Evolutionary conservation across 2,113 vertebrate species (phyloP), one percentile per base, ranked within the genome.

Genomic region (Azemiops feae): DNA sequence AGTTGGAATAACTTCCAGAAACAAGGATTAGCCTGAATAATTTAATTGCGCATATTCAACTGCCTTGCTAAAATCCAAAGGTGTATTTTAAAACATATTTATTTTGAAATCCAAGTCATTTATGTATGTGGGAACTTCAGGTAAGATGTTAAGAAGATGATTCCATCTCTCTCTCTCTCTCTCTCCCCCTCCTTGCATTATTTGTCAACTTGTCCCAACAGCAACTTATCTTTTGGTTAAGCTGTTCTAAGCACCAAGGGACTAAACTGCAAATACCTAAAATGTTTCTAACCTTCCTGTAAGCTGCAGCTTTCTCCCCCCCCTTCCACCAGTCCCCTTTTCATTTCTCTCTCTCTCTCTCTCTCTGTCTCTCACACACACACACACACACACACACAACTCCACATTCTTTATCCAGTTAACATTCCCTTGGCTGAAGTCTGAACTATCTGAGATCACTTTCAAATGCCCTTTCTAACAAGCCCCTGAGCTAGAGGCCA

Each of bases 381-480:
- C 45, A 47, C 45, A 47, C 45, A 47, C 47, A 47, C 50, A 57
- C 22, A 47, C 91, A 91, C 91, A 88, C 34, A 20, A 16, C 90
- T 30, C 88, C 57, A 55, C 0, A 1, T 91, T 96, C 93, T 95
- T 95, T 95, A 97, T 97, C 97, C 97, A 94, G 96, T 95, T 95
- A 96, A 96, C 96, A 95, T 96, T 94, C 97, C 95, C 94, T 94
- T 92, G 92, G 94, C 96, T 97, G 97, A 97, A 96, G 96, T 95
- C 96, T 97, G 94, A 96, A 97, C 97, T 97, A 95, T 95, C 96
- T 96, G 95, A 97, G 98, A 97, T 98, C 97, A 98, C 98, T 98
- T 98, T 98, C 97, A 97, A 98, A 98, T 97, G 96, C 97, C 97
- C 97, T 98, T 98, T 97, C 97, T 98, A 98, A 98, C 97, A 97